Percentiles rank a stretch among this genome's conserved stretches.
Conservation (phyloP, 2,888 invertebrate species). For the Platycheirus albimanus region DNA sequence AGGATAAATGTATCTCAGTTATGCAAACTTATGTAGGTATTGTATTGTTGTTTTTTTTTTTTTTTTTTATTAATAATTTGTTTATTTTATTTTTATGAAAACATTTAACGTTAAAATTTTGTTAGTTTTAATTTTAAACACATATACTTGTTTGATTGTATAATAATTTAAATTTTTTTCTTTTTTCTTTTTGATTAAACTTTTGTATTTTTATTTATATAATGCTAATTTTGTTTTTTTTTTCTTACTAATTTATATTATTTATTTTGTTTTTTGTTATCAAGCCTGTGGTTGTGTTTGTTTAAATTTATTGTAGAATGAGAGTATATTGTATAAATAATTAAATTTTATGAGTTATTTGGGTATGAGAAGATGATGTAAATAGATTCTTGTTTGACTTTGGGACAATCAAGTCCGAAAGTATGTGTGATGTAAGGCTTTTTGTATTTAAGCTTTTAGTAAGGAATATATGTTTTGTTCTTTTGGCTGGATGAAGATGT, state of each 20-base stretch:
- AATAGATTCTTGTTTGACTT: conserved; percentile 42
- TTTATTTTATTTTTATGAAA: conserved; percentile 63
- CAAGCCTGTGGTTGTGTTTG: conserved; percentile 50
- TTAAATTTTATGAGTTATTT: conserved; percentile 42
- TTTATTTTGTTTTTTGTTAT: conserved; percentile 22
- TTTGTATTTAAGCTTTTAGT: conserved; percentile 12
- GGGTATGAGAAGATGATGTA: conserved; percentile 55
- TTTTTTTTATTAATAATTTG: conserved; percentile 4
- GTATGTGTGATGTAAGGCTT: conserved; percentile 54
- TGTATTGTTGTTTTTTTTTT: conserved; percentile 14
- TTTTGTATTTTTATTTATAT: conserved; percentile 56
- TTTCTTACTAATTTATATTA: conserved; percentile 41
- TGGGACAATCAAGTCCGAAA: conserved; percentile 22
- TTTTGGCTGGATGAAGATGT: conserved; percentile 55
- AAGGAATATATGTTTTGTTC: conserved; percentile 54
- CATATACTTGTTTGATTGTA: conserved; percentile 45
- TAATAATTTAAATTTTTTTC: conserved; percentile 22
- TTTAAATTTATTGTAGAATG: conserved; percentile 52
- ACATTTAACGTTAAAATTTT: conserved; percentile 68
- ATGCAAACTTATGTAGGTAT: conserved; percentile 47
- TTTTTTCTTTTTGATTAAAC: conserved; percentile 41
- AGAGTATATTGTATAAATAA: conserved; percentile 65
- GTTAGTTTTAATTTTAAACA: conserved; percentile 61
- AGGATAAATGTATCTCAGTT: conserved; percentile 56
- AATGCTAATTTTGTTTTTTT: conserved; percentile 51